Conservation (phyloP, 2,888 invertebrate genomes). For the Phlogophora meticulosa region DNA sequence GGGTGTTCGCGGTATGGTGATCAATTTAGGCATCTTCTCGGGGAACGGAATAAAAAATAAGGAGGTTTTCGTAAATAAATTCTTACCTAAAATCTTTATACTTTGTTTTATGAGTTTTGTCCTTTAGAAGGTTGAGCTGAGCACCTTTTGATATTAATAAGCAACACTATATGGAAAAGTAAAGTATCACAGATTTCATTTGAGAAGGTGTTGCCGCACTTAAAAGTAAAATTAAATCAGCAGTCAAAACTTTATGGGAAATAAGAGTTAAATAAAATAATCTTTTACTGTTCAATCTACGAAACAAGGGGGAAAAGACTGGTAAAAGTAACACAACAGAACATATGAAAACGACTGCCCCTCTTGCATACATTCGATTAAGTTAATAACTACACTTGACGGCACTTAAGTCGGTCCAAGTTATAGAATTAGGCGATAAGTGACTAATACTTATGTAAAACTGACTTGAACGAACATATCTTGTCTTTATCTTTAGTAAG, state of each 20-base stretch:
- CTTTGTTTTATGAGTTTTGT: conserved; percentile 33
- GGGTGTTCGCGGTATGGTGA: conserved; percentile 57
- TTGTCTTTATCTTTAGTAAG: too few relatives aligned
- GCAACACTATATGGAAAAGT: neutral
- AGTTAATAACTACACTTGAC: conserved; percentile 78
- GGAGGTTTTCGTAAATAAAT: conserved; percentile 42
- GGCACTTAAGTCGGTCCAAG: conserved; percentile 56
- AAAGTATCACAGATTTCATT: neutral
- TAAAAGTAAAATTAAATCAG: neutral
- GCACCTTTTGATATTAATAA: conserved; percentile 23
- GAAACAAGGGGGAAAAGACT: conserved; percentile 54
- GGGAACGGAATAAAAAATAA: conserved; percentile 44
- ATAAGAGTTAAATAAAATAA: conserved; percentile 19
- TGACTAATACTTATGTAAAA: too few relatives aligned
- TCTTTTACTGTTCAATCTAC: conserved; percentile 36
- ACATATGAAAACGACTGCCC: conserved; percentile 74
- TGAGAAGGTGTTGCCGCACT: neutral
- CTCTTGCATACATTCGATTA: conserved; percentile 77
- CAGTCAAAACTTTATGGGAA: conserved; percentile 8
- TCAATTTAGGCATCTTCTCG: conserved; percentile 43
- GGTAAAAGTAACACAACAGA: conserved; percentile 71
- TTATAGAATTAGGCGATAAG: conserved; percentile 36
- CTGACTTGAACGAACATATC: neutral
- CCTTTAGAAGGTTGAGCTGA: conserved; percentile 10
- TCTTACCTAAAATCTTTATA: conserved; percentile 27